These are phyloP conservation scores for Ornithorhynchus anatinus DNA, from an alignment of 2,113 vertebrate species.

Conservation along the genomic window DNA sequence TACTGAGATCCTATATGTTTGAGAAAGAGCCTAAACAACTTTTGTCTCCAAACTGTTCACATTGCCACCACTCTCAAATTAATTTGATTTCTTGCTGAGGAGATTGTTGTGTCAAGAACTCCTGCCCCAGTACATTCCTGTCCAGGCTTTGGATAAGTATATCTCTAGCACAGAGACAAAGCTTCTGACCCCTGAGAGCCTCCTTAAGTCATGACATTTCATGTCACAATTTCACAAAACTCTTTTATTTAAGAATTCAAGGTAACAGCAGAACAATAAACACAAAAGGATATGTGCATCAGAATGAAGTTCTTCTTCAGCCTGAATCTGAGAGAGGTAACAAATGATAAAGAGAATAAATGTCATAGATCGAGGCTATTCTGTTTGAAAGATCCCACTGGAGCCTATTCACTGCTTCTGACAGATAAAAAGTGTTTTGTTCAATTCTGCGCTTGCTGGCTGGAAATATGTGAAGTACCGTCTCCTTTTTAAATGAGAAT, in stretches of 20 bases:
- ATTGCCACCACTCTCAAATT: too few species aligned
- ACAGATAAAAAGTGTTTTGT: conserved; percentile 42
- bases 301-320: conserved; percentile 56
- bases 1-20: too few species aligned
- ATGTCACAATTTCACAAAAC: conserved; percentile 41
- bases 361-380: conserved; percentile 63
- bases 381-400: conserved; percentile 43
- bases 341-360: conserved; percentile 60
- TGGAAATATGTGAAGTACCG: conserved; percentile 26
- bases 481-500: not conserved
- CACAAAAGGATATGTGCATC: conserved; percentile 66
- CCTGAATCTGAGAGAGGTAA: conserved; percentile 34
- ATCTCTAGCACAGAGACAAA: conserved; percentile 48
- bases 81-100: not conserved
- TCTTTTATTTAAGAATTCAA: conserved; percentile 47
- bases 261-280: conserved; percentile 46
- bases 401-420: conserved; percentile 34
- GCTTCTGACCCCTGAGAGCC: conserved; percentile 32
- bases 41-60: too few species aligned
- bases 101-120: too few species aligned
- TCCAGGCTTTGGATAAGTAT: not conserved
- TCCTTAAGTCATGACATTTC: conserved; percentile 52
- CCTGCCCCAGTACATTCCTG: not conserved
- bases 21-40: too few species aligned
- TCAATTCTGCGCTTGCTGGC: conserved; percentile 6